Evolutionary conservation across 2,888 invertebrate species (phyloP), one percentile per base, ranked within the genome.

Genomic region (Aphodius granarius): DNA sequence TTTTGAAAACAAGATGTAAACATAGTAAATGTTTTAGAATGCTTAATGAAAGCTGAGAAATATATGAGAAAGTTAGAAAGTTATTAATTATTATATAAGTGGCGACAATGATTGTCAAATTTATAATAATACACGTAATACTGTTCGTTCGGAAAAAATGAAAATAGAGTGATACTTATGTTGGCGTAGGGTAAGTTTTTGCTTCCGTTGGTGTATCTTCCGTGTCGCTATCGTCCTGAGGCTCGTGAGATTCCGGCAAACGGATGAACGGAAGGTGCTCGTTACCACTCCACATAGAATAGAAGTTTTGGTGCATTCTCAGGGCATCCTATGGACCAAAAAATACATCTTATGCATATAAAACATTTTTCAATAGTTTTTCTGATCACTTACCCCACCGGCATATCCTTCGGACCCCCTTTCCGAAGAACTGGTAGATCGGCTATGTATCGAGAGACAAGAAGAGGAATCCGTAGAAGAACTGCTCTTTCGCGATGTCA

Each of bases 401-500:
- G 88, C 89, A 64, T 88, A 83, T 77, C 84, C 84, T 43, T 85
- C 85, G 0, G 86, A 89, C 18, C 89, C 89, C 17, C 86, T 79
- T 79, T 88, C 89, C 2, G 89, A 89, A 16, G 88, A 88, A 77
- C 89, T 87, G 5, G 88, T 88, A 1, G 90, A 90, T 76, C 90
- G 86, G 79, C 90, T 90, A 79, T 90, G 90, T 62, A 89, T 89
- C 3, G 91, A 91, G 62, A 90, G 84, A 82, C 90, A 88, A 5
- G 89, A 89, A 2, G 89, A 91, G 62, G 91, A 91, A 77, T 91
- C 91, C 4, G 91, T 91, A 0, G 91, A 91, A 65, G 91, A 90
- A 79, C 90, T 91, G 83, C 89, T 91, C 84, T 91, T 90, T 20
- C 91, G 87, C 20, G 90, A 90, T 15, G 89, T 88, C 77, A 89